A percentile compares a stretch with the other conserved stretches of the same genome.
These are phyloP conservation scores for Pyrocephalus nanus DNA, from an alignment of 2,797 vertebrate species.

Conservation along the genomic window DNA sequence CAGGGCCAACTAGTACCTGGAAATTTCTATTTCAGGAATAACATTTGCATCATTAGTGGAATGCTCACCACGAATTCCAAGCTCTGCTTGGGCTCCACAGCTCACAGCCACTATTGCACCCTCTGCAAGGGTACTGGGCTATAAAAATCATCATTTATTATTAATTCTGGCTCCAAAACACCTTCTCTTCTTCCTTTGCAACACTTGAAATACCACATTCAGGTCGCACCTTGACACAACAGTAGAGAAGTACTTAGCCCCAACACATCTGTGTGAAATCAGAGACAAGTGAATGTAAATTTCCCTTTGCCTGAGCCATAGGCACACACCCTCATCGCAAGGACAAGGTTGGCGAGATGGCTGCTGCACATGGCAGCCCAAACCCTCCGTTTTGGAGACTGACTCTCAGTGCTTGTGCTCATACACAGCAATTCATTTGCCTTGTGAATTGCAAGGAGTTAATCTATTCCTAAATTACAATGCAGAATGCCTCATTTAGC, in stretches of 20 bases:
- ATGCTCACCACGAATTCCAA: not conserved
- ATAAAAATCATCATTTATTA: not conserved
- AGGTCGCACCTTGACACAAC: not conserved
- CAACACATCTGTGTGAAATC: fast-evolving
- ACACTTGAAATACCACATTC: not conserved
- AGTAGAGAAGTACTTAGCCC: not conserved
- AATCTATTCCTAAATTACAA: not conserved
- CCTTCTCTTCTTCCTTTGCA: not conserved
- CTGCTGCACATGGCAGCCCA: not conserved
- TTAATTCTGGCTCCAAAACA: not conserved
- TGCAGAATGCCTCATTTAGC: not conserved
- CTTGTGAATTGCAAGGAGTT: not conserved
- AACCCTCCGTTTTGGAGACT: not conserved
- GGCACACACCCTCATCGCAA: fast-evolving
- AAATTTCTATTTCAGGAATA: not conserved
- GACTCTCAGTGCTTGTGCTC: not conserved
- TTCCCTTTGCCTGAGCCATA: fast-evolving
- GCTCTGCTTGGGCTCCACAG: not conserved
- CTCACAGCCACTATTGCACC: not conserved
- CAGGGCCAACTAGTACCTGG: fast-evolving
- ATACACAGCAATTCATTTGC: not conserved
- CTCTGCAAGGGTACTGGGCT: not conserved
- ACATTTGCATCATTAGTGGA: not conserved
- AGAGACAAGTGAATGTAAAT: not conserved
- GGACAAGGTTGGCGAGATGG: not conserved